phyloP scores from a whole-genome alignment of 2,888 invertebrate species.

The Coenonympha arcania region DNA sequence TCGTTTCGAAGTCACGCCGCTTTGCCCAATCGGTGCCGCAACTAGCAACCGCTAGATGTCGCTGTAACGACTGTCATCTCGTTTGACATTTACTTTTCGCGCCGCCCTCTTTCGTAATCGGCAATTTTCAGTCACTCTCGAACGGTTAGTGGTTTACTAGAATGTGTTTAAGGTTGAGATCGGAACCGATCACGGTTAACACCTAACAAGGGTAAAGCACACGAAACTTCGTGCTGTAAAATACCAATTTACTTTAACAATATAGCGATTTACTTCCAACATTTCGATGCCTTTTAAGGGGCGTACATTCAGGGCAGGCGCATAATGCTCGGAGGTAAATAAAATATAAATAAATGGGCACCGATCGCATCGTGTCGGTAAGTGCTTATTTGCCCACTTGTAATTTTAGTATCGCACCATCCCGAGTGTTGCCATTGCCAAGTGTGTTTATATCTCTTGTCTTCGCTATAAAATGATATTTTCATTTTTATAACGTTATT shows the following conservation, averaged over 20 bases:
- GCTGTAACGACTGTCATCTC: slow-evolving; percentile 50
- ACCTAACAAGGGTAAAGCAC: slow-evolving; percentile 52
- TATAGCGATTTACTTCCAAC: slow-evolving; percentile 63
- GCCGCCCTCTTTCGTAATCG: slow-evolving; percentile 28
- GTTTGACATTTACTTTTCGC: slow-evolving; percentile 55
- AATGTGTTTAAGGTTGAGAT: slow-evolving; percentile 18
- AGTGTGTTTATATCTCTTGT: neutral
- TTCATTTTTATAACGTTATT: slow-evolving; percentile 5
- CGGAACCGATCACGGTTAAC: slow-evolving; percentile 26
- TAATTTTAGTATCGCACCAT: slow-evolving; percentile 47
- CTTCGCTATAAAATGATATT: neutral
- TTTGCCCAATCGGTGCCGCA: slow-evolving; percentile 16
- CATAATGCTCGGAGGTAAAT: slow-evolving; percentile 47
- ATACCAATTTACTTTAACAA: slow-evolving; percentile 70
- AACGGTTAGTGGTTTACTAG: slow-evolving; percentile 11
- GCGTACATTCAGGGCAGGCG: slow-evolving; percentile 54
- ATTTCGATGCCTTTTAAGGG: slow-evolving; percentile 62
- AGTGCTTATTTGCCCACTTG: slow-evolving; percentile 45
- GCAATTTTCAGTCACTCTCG: slow-evolving; percentile 13
- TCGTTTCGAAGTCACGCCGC: slow-evolving; percentile 18
- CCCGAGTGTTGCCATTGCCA: slow-evolving; percentile 27
- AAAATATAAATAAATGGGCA: slow-evolving; percentile 46
- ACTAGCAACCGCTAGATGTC: slow-evolving; percentile 47
- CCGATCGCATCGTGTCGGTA: slow-evolving; percentile 32
- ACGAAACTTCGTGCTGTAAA: slow-evolving; percentile 63